Percentiles rank a stretch among this genome's conserved stretches.
Conservation (phyloP, 2,888 invertebrate genomes). For the Brachyptera risi region DNA sequence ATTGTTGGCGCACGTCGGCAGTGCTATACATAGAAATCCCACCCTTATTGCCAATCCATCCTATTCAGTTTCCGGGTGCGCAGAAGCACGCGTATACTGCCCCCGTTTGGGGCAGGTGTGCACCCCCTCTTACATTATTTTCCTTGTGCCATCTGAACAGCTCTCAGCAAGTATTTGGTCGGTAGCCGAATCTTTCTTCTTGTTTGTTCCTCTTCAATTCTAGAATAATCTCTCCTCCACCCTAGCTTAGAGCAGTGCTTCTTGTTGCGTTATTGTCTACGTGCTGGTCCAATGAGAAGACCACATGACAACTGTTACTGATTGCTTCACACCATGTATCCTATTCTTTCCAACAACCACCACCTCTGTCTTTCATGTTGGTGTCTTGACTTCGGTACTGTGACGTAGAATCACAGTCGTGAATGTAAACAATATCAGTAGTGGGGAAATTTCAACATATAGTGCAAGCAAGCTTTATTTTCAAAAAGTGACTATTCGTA, state of each 20-base stretch:
- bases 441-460: no score
- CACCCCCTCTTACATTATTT: conserved; percentile 3
- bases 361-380: no score
- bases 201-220: background rate
- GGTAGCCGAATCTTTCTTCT: background rate
- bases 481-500: no score
- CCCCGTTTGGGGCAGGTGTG: conserved; percentile 3
- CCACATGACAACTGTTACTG: background rate
- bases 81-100: background rate
- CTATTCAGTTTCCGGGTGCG: conserved; percentile 12
- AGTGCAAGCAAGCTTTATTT: no score
- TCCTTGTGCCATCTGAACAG: background rate
- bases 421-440: no score
- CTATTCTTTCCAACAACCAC: no score
- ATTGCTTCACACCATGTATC: background rate
- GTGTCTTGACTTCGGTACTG: no score
- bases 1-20: conserved; percentile 10
- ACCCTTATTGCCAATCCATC: no score
- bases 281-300: background rate
- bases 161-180: background rate
- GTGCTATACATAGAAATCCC: background rate
- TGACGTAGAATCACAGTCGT: no score
- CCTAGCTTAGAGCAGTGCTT: background rate
- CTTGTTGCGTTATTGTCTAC: background rate
- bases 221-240: no score